Conservation (phyloP, 2,797 vertebrate genomes). For the Arctocebus calabarensis region DNA sequence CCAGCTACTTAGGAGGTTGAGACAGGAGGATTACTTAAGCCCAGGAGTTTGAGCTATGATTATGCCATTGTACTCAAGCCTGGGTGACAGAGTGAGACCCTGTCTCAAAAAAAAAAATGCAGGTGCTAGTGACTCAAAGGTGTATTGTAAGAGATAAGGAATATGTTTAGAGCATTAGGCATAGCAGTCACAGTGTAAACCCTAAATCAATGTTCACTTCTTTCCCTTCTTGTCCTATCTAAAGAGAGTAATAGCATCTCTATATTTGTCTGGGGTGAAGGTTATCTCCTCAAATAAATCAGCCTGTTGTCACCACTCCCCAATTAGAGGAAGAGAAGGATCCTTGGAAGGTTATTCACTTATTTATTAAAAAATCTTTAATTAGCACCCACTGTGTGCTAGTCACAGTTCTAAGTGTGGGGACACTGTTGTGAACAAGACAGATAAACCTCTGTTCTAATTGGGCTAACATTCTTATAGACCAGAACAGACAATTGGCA, state of each 20-base stretch:
- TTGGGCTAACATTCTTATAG: not conserved
- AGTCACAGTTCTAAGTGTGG: not conserved
- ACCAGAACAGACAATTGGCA: not conserved
- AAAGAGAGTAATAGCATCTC: slow-evolving; percentile 37
- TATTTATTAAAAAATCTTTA: slow-evolving; percentile 43
- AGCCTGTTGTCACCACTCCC: not conserved
- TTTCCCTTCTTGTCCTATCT: not conserved
- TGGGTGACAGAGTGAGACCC: not conserved
- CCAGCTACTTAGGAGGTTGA: not conserved
- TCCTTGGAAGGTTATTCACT: not conserved
- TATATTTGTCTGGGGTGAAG: slow-evolving; percentile 5
- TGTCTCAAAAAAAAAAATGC: not conserved
- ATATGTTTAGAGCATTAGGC: not conserved
- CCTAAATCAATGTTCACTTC: not conserved
- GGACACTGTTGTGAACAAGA: not conserved
- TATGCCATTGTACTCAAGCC: not conserved
- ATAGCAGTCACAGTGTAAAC: slow-evolving; percentile 4
- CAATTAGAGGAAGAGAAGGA: slow-evolving; percentile 41
- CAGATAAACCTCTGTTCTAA: not conserved
- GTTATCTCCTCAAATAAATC: not conserved
- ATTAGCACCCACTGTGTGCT: not conserved
- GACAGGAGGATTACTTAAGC: not conserved
- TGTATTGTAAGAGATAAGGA: slow-evolving; percentile 4
- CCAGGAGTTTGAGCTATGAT: not conserved
- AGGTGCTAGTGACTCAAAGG: not conserved